A percentile compares a stretch with the other conserved stretches of the same genome.
These are phyloP conservation scores for Lycocerus yunnanus DNA, from an alignment of 2,888 invertebrate species.

Conservation along the genomic window DNA sequence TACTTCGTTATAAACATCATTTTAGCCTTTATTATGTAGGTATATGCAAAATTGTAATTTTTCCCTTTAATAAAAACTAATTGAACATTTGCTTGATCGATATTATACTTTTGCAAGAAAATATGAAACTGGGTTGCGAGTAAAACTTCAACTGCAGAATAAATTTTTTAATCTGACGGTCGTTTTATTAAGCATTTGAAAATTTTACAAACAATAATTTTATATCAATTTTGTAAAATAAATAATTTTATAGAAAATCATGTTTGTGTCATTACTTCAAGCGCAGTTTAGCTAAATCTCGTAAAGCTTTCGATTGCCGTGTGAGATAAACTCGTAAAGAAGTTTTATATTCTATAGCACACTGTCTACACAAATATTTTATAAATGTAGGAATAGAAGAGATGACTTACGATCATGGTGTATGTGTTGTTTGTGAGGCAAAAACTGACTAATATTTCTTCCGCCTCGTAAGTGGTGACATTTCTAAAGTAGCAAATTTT, in stretches of 20 bases:
- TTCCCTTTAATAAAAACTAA: background rate
- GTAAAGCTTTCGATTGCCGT: constrained; percentile 22
- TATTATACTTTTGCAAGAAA: background rate
- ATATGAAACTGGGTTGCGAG: background rate
- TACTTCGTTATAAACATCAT: constrained; percentile 26
- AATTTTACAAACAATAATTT: background rate
- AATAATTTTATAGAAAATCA: background rate
- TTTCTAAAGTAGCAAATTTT: constrained; percentile 33
- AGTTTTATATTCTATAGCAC: constrained; percentile 29
- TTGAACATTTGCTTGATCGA: background rate
- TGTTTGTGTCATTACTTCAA: background rate
- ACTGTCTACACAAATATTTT: constrained; percentile 31
- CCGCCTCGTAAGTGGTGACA: constrained; percentile 31
- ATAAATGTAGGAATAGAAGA: constrained; percentile 31
- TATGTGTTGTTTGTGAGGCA: constrained; percentile 33
- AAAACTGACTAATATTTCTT: constrained; percentile 33
- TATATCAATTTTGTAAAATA: background rate
- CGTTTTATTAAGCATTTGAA: no score
- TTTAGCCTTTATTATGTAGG: constrained; percentile 18
- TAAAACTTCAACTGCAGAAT: background rate
- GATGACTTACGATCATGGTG: constrained; percentile 32
- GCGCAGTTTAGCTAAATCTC: constrained; percentile 9
- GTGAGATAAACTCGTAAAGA: constrained; percentile 27
- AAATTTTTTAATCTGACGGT: no score
- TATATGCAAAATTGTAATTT: background rate